Evolutionary conservation across 1,140 invertebrate species (phyloP).

Genomic region (Leucophenga varia): DNA sequence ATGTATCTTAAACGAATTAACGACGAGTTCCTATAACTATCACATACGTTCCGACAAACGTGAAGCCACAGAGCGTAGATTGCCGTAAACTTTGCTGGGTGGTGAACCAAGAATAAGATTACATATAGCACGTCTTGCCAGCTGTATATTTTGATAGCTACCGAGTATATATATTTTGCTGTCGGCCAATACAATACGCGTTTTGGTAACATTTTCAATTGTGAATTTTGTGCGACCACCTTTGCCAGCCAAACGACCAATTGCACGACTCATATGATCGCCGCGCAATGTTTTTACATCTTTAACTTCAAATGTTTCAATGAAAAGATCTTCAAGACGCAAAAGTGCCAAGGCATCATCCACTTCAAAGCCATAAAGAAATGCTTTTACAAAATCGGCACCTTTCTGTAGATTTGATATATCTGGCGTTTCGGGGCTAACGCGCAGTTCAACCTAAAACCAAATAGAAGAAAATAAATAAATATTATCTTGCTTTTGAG

Average conservation of each 20-base stretch:
- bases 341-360: constrained; percentile 95
- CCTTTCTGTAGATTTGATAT: constrained; percentile 93
- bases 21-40: constrained; percentile 2
- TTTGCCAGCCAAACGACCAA: constrained; percentile 96
- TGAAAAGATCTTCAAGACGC: constrained; percentile 93
- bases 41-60: constrained; percentile 81
- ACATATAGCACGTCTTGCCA: constrained; percentile 94
- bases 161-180: constrained; percentile 97
- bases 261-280: constrained; percentile 92
- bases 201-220: constrained; percentile 99
- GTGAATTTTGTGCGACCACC: constrained; percentile 97
- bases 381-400: constrained; percentile 97
- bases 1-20: constrained; percentile 16
- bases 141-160: constrained; percentile 95
- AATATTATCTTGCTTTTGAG: too few species aligned
- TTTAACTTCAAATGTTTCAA: constrained; percentile 96
- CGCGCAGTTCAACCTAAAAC: constrained; percentile 40
- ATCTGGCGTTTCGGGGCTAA: constrained; percentile 75
- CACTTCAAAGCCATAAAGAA: constrained; percentile 95
- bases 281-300: constrained; percentile 96
- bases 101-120: constrained; percentile 96
- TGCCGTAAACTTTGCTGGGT: constrained; percentile 95
- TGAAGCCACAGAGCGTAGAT: constrained; percentile 80
- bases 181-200: constrained; percentile 95
- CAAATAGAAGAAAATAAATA: too few species aligned